Evolutionary conservation across 2,888 invertebrate species (phyloP), one percentile per base, ranked within the genome.

Genomic region (Brenthis ino): DNA sequence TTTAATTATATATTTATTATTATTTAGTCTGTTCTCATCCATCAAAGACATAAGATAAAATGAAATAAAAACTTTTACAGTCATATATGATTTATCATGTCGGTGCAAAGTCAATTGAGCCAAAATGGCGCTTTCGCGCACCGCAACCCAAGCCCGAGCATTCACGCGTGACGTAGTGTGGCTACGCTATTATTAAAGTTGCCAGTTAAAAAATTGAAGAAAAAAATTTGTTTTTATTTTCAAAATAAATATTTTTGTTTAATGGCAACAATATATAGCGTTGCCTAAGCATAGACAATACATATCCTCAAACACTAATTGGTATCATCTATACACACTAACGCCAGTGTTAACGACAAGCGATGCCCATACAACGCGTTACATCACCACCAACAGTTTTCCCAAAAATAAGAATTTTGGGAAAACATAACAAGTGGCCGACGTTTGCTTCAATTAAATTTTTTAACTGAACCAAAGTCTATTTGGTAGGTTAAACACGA

Each of bases 111-210:
- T 64, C 72, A 70, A 68, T 70, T 72, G 73, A 57, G 68, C 75
- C 65, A 65, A 61, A 64, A 55, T 76, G 74, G 79, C 79, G 79
- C 78, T 67, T 67, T 60, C 69, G 77, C 79, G 78, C 81, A 82
- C 91, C 91, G 77, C 85, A 89, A 91, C 92, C 92, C 90, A 92
- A 92, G 91, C 92, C 91, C 91, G 91, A 90, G 87, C 91, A 92
- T 92, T 92, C 92, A 90, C 91, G 92, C 92, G 88, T 86, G 89
- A 88, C 91, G 88, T 80, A 82, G 84, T 78, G 82, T 78, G 77
- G 80, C 80, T 81, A 80, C 74, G 77, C 75, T 75, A 70, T 73
- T 64, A n/a, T 64, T 37, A 69, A 56, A 71, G 71, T 74, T 71
- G 72, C 72, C 71, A 75, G 56, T 64, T 14, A 33, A 57, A 51